These are phyloP conservation scores for Agrochola circellaris DNA, from an alignment of 2,888 invertebrate genomes.

Conservation along the genomic window DNA sequence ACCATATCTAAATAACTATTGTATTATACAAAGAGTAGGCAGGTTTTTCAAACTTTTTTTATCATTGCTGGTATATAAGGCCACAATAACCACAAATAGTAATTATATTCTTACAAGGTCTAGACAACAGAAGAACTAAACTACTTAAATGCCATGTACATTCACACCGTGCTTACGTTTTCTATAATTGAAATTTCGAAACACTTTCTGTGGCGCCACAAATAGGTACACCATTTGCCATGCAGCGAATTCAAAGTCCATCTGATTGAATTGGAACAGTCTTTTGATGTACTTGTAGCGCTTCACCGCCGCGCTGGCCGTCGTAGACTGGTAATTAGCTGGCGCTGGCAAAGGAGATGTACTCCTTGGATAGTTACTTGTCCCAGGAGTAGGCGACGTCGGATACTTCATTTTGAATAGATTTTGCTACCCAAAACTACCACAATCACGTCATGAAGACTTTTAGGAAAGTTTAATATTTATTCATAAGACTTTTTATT, in stretches of 20 bases:
- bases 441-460: constrained; percentile 59
- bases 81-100: too few species aligned
- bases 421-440: constrained; percentile 38
- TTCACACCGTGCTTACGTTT: constrained; percentile 94
- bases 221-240: constrained; percentile 99
- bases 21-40: not conserved
- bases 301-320: constrained; percentile 95
- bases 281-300: constrained; percentile 96
- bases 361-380: constrained; percentile 88
- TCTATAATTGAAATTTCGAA: constrained; percentile 98
- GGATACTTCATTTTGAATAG: constrained; percentile 90
- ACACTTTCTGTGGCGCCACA: constrained; percentile 98
- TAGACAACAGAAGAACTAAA: not conserved
- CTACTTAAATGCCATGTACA: not conserved
- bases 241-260: constrained; percentile 99
- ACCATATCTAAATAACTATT: not conserved
- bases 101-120: not conserved
- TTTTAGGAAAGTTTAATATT: constrained; percentile 31
- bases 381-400: constrained; percentile 90
- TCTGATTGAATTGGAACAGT: constrained; percentile 97
- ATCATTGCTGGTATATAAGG: not conserved
- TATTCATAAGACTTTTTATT: constrained; percentile 30
- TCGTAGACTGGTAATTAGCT: constrained; percentile 92
- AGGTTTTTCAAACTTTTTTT: not conserved
- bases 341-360: constrained; percentile 93